Conservation (phyloP, 2,888 invertebrate species). For the Lapara coniferarum region DNA sequence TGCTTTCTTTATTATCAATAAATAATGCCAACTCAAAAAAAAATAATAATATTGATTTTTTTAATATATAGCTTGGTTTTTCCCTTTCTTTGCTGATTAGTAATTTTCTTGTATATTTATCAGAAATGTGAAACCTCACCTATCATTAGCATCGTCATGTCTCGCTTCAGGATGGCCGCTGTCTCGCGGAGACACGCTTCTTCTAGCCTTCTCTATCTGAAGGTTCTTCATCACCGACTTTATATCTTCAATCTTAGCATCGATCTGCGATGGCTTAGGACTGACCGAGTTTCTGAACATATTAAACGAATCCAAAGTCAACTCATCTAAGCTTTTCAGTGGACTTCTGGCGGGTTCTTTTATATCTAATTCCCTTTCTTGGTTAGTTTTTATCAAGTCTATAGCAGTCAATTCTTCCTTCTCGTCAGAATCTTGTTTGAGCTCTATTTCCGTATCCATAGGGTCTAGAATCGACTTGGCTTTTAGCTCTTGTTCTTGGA, state of each 20-base stretch:
- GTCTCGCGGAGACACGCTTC: constrained; percentile 76
- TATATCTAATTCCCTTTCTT: constrained; percentile 51
- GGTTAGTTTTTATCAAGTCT: constrained; percentile 60
- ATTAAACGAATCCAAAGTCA: constrained; percentile 71
- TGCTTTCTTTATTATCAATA: too few species aligned
- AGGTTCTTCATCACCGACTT: constrained; percentile 77
- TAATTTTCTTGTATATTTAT: too few species aligned
- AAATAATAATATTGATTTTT: too few species aligned
- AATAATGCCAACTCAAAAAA: too few species aligned
- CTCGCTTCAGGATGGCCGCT: constrained; percentile 71
- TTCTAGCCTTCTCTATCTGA: constrained; percentile 65
- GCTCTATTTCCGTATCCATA: constrained; percentile 52
- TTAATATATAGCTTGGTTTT: too few species aligned
- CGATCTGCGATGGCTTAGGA: constrained; percentile 72
- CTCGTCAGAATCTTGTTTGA: constrained; percentile 69
- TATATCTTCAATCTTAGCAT: constrained; percentile 77
- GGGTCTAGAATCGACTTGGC: constrained; percentile 68
- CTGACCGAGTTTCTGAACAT: constrained; percentile 75
- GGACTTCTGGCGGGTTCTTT: constrained; percentile 69
- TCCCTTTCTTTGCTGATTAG: too few species aligned
- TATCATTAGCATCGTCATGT: constrained; percentile 81
- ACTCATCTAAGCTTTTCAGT: constrained; percentile 68
- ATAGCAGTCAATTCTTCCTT: constrained; percentile 67
- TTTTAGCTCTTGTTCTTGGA: constrained; percentile 89
- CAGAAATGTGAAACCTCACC: constrained; percentile 47